Base-by-base conservation (phyloP, 2,797 vertebrate genomes). In the Premnoplex brunnescens region DNA sequence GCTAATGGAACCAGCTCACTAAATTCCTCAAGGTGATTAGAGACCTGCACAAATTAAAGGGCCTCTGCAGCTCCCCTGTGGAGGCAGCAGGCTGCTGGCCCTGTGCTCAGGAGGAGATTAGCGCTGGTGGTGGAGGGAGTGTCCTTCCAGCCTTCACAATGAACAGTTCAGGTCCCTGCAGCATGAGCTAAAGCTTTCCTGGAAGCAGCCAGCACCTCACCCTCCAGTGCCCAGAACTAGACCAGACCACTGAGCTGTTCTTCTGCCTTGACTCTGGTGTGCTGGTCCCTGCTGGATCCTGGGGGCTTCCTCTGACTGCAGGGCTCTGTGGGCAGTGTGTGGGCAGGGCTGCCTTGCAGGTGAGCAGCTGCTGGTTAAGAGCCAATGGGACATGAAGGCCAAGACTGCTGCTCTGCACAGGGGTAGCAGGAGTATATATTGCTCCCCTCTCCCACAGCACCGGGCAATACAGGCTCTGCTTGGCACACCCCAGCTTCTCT, bases 401-500 rank as follows among this genome's bases (percentile, higher is more conserved):
- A 41, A 30, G 34, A 26, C 62, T 84, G 60, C 60, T 80, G 64
- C 76, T 18, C 5, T 1, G 2, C 34, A 15, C 43, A 32, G 51
- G 26, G 26, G 3, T 3, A 5, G 13, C 54, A 12, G 0, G 15
- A 76, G 27, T 41, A 3, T n/a, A 19, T 69, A 18, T 32, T 58
- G 27, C 60, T 93, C 7, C 34, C 21, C 15, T 46, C 14, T 86
- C n/a, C 73, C 51, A 12, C 0, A 0, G 43, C 59, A 26, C 7
- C 0, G 1, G 17, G 43, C 0, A 0, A 2, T 51, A 4, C 28
- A 14, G 51, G 48, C 27, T 77, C 60, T 60, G 52, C 0, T 0
- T 67, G 63, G n/a, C 74, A 49, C 26, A 46, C 48, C 30, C 11
- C 46, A 20, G 12, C 51, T 55, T 52, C 52, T 34, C 26, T 39